Conservation (phyloP, 1,140 invertebrate species). For the Diorhabda elongata region DNA sequence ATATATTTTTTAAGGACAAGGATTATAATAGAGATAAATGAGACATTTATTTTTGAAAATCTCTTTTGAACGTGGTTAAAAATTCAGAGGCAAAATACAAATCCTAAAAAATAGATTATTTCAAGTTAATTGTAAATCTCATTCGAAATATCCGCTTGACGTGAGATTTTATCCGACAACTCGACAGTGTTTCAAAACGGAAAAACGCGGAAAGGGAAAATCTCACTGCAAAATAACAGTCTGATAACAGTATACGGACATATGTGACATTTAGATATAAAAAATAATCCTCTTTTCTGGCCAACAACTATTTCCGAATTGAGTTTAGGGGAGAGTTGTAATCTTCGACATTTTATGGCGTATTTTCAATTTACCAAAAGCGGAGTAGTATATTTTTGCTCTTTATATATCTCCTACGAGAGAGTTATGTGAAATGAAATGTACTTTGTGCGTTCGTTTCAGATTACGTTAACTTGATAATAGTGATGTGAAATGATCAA, state of each 20-base stretch:
- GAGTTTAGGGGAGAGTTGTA: conserved; percentile 20
- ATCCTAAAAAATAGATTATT: background rate
- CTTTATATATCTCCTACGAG: background rate
- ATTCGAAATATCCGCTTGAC: background rate
- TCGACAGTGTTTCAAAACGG: conserved; percentile 20
- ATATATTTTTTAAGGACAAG: too few relatives aligned
- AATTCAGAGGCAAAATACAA: too few relatives aligned
- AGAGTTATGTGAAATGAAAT: background rate
- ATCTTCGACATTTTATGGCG: conserved; percentile 26
- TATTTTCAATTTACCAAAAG: conserved; percentile 12
- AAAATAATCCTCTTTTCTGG: conserved; percentile 40
- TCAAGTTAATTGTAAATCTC: background rate
- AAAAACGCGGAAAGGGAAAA: conserved; percentile 16
- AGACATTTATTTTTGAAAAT: too few relatives aligned
- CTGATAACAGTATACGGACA: conserved; percentile 29
- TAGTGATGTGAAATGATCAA: too few relatives aligned
- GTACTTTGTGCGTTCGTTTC: background rate
- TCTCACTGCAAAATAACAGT: conserved; percentile 25
- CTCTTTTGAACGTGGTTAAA: too few relatives aligned
- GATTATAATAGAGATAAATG: too few relatives aligned
- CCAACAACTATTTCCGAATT: conserved; percentile 28
- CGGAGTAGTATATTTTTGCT: background rate
- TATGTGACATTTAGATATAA: conserved; percentile 39
- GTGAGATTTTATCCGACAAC: background rate
- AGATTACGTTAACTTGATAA: background rate